phyloP scores from a whole-genome alignment of 2,888 invertebrate species.

The Nymphalis polychloros region DNA sequence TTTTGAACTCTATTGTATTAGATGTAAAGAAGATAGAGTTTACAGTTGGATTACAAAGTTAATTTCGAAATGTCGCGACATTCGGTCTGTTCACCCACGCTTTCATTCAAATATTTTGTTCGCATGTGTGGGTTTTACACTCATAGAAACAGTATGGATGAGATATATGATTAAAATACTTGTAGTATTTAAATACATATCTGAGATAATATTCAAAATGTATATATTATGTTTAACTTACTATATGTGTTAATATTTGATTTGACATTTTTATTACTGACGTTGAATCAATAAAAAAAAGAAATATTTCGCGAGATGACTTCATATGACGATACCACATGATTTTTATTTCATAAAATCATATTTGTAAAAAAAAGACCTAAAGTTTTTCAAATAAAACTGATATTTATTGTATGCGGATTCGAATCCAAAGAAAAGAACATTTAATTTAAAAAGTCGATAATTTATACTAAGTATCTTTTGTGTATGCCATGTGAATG shows the following conservation, averaged over 20 bases:
- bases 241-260: not conserved
- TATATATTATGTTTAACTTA: not conserved
- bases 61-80: constrained; percentile 70
- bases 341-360: not conserved
- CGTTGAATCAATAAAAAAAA: too few relatives aligned
- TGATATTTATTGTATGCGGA: not conserved
- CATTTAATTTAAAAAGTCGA: not conserved
- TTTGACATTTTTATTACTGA: too few relatives aligned
- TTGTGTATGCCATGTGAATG: not conserved
- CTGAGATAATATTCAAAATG: not conserved
- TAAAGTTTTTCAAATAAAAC: too few relatives aligned
- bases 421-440: not conserved
- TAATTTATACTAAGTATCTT: not conserved
- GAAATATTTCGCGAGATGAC: not conserved
- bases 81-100: constrained; percentile 75
- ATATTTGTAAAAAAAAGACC: too few relatives aligned
- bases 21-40: constrained; percentile 22
- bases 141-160: constrained; percentile 13
- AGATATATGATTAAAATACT: constrained; percentile 4
- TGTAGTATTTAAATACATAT: constrained; percentile 7
- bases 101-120: constrained; percentile 53
- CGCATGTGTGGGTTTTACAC: constrained; percentile 44
- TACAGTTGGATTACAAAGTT: constrained; percentile 34
- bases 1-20: constrained; percentile 21
- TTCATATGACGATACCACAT: not conserved